These are phyloP conservation scores for Phania funesta DNA, from an alignment of 2,888 invertebrate species.

Conservation along the genomic window DNA sequence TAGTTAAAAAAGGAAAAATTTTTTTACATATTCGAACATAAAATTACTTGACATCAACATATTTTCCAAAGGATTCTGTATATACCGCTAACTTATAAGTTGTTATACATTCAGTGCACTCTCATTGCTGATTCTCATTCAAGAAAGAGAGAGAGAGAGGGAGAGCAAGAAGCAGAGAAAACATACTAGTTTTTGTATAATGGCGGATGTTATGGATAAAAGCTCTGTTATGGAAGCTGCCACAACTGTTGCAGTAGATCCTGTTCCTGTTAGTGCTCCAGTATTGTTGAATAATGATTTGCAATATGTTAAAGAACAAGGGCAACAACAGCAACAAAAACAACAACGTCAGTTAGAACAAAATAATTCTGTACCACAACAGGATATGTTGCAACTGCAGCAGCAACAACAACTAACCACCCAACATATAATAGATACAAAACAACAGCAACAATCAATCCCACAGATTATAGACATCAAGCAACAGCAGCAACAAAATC, in stretches of 20 bases:
- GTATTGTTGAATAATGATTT: constrained; percentile 47
- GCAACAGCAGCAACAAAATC: constrained; percentile 69
- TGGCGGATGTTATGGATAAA: constrained; percentile 79
- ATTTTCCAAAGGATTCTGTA: constrained; percentile 69
- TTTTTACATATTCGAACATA: constrained; percentile 67
- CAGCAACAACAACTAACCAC: constrained; percentile 61
- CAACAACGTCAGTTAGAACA: constrained; percentile 69
- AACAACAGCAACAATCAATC: constrained; percentile 60
- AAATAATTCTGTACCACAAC: constrained; percentile 66
- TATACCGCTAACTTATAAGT: constrained; percentile 39
- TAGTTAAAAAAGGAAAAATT: constrained; percentile 34
- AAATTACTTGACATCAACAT: constrained; percentile 52
- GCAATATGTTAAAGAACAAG: constrained; percentile 50
- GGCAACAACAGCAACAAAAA: constrained; percentile 54
- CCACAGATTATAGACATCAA: constrained; percentile 68
- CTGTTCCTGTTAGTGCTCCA: constrained; percentile 47
- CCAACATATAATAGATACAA: constrained; percentile 68
- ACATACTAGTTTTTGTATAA: constrained; percentile 67
- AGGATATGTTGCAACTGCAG: constrained; percentile 66
- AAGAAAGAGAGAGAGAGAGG: constrained; percentile 15
- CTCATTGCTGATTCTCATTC: constrained; percentile 9
- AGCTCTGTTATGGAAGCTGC: constrained; percentile 77
- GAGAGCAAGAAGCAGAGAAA: constrained; percentile 9
- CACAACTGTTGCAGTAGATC: constrained; percentile 70
- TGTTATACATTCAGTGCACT: constrained; percentile 33